Percentiles rank a stretch among this genome's conserved stretches.
phyloP scores from a whole-genome alignment of 2,888 invertebrate genomes.

The Teinopalpus imperialis region DNA sequence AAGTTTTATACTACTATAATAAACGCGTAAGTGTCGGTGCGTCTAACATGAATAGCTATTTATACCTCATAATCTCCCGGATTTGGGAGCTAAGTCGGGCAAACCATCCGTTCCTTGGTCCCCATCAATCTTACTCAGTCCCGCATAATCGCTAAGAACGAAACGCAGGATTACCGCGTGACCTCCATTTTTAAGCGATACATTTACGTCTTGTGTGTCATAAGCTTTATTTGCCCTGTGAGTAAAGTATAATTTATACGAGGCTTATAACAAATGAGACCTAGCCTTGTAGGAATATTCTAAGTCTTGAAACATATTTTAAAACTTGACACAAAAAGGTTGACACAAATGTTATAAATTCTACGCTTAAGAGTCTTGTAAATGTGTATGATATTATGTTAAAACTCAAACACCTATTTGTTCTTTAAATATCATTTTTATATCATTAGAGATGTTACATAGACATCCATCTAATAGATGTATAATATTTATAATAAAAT shows the following conservation, averaged over 20 bases:
- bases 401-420: too few relatives aligned
- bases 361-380: not conserved
- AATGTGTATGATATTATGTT: not conserved
- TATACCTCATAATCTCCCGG: slow-evolving; percentile 25
- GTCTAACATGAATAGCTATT: slow-evolving; percentile 20
- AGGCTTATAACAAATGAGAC: slow-evolving; percentile 21
- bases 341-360: slow-evolving; percentile 1
- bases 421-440: too few relatives aligned
- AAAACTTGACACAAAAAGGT: slow-evolving; percentile 16
- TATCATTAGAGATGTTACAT: too few relatives aligned
- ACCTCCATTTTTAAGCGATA: slow-evolving; percentile 65
- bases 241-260: slow-evolving; percentile 21
- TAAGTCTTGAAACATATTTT: slow-evolving; percentile 17
- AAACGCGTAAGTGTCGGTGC: slow-evolving; percentile 3
- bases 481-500: too few relatives aligned
- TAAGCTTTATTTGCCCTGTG: slow-evolving; percentile 27
- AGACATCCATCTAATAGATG: too few relatives aligned
- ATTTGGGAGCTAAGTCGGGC: slow-evolving; percentile 22
- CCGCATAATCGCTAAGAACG: slow-evolving; percentile 74
- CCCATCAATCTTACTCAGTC: slow-evolving; percentile 77
- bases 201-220: slow-evolving; percentile 38
- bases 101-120: slow-evolving; percentile 37
- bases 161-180: slow-evolving; percentile 59
- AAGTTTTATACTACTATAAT: slow-evolving; percentile 11
- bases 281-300: slow-evolving; percentile 19